phyloP scores from a whole-genome alignment of 2,113 vertebrate genomes.

The Odocoileus virginianus region DNA sequence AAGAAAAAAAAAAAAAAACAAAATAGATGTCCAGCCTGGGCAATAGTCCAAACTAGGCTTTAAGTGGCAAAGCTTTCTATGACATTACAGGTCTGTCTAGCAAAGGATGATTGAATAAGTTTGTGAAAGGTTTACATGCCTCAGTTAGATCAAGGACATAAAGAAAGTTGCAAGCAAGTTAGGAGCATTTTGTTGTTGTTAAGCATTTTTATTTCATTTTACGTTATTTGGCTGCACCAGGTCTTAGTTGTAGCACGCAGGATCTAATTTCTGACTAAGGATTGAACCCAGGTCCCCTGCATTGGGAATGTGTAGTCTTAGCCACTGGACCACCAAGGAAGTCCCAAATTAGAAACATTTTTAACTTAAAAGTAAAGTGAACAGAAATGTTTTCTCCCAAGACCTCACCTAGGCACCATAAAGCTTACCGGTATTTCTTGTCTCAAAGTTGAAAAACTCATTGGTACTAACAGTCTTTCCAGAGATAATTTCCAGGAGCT shows the following conservation, averaged over 20 bases:
- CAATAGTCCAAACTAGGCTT: not conserved
- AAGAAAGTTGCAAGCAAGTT: conserved; percentile 66
- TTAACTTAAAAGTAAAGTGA: conserved; percentile 67
- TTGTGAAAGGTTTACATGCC: conserved; percentile 7
- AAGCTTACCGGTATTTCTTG: not conserved
- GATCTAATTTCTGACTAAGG: not conserved
- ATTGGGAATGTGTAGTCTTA: not conserved
- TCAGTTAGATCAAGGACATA: conserved; percentile 50
- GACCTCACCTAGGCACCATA: conserved; percentile 17
- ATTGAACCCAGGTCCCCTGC: not conserved
- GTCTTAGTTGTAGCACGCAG: not conserved
- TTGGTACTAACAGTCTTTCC: conserved; percentile 20
- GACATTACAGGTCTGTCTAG: not conserved
- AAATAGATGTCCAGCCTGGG: not conserved
- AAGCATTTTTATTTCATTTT: not conserved
- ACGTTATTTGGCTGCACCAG: not conserved
- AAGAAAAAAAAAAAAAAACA: not conserved
- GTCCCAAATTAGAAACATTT: conserved; percentile 48
- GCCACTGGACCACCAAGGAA: not conserved
- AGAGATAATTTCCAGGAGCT: not conserved
- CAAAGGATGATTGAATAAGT: not conserved
- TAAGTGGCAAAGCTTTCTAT: not conserved
- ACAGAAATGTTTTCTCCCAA: conserved; percentile 25
- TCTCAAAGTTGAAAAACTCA: conserved; percentile 53
- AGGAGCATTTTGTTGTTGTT: not conserved